Base-by-base conservation (phyloP, 2,888 invertebrate genomes). In the Diarsia rubi region DNA sequence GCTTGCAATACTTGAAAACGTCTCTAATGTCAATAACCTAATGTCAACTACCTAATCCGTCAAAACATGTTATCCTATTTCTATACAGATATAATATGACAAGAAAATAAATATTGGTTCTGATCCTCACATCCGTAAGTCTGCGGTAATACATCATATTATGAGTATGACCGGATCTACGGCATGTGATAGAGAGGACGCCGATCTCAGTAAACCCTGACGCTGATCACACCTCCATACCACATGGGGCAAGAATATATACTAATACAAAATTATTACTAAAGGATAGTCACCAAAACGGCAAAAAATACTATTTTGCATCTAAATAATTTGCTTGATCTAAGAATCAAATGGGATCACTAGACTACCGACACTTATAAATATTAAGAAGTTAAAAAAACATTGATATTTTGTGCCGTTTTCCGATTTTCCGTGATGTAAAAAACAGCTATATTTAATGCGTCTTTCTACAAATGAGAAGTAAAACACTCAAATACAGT, bases 191-290 rank as follows among this genome's bases (percentile, higher is more conserved):
- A 49, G 47, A 42, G 12, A 19, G 0, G 31, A 21, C 70, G 49
- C 70, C 79, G 31, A 37, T 24, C 42, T 44, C 31, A 11, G 9
- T 70, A n/a, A 75, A 3, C 47, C 49, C 31, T 75, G 49, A 12
- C 19, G 24, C 74, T 27, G 73, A 31, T 37, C 44, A 52, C 59
- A 44, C 47, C 69, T 16, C 31, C n/a, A 44, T 49, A 24, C 57
- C 11, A 11, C 16, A 6, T 0, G 45, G 37, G 14, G 21, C 8
- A 74, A 59, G n/a, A 27, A 71, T 44, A 70, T 42, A 70, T 42
- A n/a, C 8, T 3, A 42, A 27, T 37, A 21, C 16, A 16, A 69
- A n/a, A 21, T 69, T 12, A 11, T 47, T 70, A n/a, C n/a, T n/a
- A n/a, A 11, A 21, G 37, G 11, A 31, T 21, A 27, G 27, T 37